Evolutionary conservation across 2,113 vertebrate genomes (phyloP).

Genomic region (Coracopsis vasa): DNA sequence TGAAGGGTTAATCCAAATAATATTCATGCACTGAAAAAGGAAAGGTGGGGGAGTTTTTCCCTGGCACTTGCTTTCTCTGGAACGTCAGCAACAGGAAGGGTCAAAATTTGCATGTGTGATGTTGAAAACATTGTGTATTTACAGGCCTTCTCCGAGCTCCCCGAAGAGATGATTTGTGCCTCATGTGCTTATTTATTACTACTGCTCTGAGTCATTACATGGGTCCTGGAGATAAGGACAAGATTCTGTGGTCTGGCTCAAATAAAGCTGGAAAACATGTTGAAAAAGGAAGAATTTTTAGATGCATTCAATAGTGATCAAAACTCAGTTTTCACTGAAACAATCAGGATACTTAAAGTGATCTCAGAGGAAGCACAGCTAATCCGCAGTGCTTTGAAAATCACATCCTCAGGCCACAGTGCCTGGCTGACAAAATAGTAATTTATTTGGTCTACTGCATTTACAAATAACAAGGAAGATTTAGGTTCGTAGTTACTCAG

Average conservation of each 20-base stretch:
- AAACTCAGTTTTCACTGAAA: not conserved
- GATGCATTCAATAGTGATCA: not conserved
- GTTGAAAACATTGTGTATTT: not conserved
- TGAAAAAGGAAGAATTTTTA: not conserved
- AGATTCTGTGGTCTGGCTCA: not conserved
- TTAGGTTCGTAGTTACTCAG: not conserved
- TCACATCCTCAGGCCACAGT: not conserved
- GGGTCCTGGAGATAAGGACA: not conserved
- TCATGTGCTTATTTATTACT: not conserved
- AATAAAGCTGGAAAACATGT: not conserved
- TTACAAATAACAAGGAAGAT: not conserved
- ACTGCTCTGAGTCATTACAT: not conserved
- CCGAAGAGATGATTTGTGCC: not conserved
- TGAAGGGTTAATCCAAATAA: not conserved
- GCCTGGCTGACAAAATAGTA: not conserved
- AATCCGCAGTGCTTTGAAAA: not conserved
- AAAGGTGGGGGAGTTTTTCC: not conserved
- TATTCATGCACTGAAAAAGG: not conserved
- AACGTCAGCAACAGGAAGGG: not conserved
- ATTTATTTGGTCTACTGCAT: not conserved
- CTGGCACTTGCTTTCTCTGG: not conserved
- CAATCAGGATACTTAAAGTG: not conserved
- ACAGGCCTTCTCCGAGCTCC: not conserved
- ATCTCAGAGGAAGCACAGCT: not conserved
- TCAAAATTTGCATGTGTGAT: not conserved